phyloP scores from a whole-genome alignment of 2,888 invertebrate genomes.

The Drosophila meridiana region DNA sequence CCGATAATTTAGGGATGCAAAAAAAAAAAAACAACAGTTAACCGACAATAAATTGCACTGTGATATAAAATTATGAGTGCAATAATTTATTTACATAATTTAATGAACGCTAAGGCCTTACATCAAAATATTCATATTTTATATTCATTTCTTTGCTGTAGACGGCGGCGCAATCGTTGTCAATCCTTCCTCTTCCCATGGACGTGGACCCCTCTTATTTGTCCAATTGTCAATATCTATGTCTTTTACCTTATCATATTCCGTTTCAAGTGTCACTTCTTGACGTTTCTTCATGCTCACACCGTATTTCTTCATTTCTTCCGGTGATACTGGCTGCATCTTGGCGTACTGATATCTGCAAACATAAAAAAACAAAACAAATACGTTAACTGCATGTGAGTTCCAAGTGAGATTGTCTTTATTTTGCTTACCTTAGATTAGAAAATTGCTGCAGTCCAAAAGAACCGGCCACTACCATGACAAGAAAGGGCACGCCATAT shows the following conservation, averaged over 20 bases:
- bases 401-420: slow-evolving; percentile 2
- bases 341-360: slow-evolving; percentile 87
- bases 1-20: slow-evolving; percentile 35
- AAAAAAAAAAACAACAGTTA: background rate
- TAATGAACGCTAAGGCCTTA: slow-evolving; percentile 19
- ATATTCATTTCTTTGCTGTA: slow-evolving; percentile 40
- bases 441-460: slow-evolving; percentile 91
- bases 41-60: background rate
- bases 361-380: background rate
- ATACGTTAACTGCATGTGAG: slow-evolving; percentile 10
- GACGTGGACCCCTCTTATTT: slow-evolving; percentile 93
- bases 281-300: slow-evolving; percentile 88
- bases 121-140: slow-evolving; percentile 9
- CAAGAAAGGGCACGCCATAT: slow-evolving; percentile 90
- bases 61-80: slow-evolving; percentile 3
- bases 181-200: slow-evolving; percentile 89
- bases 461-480: slow-evolving; percentile 91
- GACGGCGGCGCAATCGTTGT: background rate
- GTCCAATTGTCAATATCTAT: slow-evolving; percentile 94
- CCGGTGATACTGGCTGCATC: slow-evolving; percentile 87
- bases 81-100: slow-evolving; percentile 43
- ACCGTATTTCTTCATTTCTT: slow-evolving; percentile 89
- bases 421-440: slow-evolving; percentile 87
- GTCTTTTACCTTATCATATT: slow-evolving; percentile 90
- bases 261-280: slow-evolving; percentile 90